Percentiles rank a stretch among this genome's conserved stretches.
Conservation (phyloP, 1,140 invertebrate genomes). For the Myzus persicae region DNA sequence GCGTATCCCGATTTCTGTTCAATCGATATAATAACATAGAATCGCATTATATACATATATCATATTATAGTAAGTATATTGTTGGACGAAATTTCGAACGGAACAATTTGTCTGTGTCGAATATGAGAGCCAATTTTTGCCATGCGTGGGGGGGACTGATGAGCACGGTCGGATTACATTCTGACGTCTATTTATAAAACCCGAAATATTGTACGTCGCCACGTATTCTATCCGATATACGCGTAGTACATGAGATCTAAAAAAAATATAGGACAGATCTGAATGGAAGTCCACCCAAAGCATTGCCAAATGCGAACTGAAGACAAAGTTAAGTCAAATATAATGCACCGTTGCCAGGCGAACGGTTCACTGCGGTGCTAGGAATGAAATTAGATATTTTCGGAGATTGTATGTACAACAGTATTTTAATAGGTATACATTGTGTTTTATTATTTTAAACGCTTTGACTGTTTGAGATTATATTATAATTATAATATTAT, state of each 20-base stretch:
- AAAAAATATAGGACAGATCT: constrained; percentile 44
- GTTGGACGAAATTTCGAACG: not conserved
- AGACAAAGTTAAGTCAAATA: not conserved
- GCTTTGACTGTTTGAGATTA: not conserved
- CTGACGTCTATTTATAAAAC: constrained; percentile 49
- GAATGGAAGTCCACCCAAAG: not conserved
- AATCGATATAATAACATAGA: not conserved
- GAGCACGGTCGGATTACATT: constrained; percentile 30
- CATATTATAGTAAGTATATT: not conserved
- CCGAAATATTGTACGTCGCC: constrained; percentile 46
- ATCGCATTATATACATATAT: no score
- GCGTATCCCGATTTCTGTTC: not conserved
- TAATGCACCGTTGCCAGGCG: not conserved
- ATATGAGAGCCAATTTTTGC: constrained; percentile 27
- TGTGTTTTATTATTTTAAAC: not conserved
- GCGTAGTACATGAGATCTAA: not conserved
- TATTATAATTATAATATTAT: not conserved
- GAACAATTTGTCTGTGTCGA: not conserved
- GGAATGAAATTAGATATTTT: constrained; percentile 19
- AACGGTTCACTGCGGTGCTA: not conserved
- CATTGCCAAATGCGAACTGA: constrained; percentile 40
- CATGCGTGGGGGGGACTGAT: not conserved
- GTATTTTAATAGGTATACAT: not conserved
- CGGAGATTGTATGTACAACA: not conserved
- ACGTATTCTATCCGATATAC: no score